Conservation (phyloP, 2,113 vertebrate species). For the Gracilinanus agilis region DNA sequence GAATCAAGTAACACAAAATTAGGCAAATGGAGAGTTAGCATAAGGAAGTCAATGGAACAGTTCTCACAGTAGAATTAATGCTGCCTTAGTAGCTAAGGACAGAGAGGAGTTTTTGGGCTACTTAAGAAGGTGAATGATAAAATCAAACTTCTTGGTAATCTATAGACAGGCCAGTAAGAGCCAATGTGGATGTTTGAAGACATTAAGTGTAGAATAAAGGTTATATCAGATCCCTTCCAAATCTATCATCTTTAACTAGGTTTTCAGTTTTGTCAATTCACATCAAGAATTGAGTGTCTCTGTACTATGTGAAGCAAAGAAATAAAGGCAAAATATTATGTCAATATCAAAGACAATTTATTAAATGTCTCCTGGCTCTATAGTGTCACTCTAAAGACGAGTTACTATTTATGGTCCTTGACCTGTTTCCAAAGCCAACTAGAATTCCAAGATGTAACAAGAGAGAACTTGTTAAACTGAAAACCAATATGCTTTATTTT, state of each 20-base stretch:
- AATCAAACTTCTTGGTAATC: neutral
- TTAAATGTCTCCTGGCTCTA: slow-evolving; percentile 21
- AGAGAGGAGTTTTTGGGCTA: neutral
- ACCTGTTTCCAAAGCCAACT: slow-evolving; percentile 47
- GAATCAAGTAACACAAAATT: neutral
- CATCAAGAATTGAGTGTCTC: slow-evolving; percentile 46
- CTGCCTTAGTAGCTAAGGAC: slow-evolving; percentile 10
- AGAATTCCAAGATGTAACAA: slow-evolving; percentile 44
- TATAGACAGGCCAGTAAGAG: neutral
- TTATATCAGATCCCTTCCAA: slow-evolving; percentile 10
- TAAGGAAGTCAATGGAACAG: neutral
- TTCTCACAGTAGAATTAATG: neutral
- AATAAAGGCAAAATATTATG: neutral
- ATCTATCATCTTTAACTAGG: slow-evolving; percentile 36
- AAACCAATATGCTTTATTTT: slow-evolving; percentile 41
- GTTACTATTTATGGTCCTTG: slow-evolving; percentile 33
- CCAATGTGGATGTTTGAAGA: neutral
- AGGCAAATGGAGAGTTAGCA: slow-evolving; percentile 10
- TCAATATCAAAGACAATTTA: slow-evolving; percentile 27
- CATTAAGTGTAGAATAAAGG: slow-evolving; percentile 9
- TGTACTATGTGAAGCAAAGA: neutral
- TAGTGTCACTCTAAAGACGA: slow-evolving; percentile 6
- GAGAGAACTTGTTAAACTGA: slow-evolving; percentile 28
- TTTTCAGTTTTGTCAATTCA: slow-evolving; percentile 41
- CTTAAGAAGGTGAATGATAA: neutral